These are phyloP conservation scores for Tarsius wallacei DNA, from an alignment of 2,797 vertebrate species.

Conservation along the genomic window DNA sequence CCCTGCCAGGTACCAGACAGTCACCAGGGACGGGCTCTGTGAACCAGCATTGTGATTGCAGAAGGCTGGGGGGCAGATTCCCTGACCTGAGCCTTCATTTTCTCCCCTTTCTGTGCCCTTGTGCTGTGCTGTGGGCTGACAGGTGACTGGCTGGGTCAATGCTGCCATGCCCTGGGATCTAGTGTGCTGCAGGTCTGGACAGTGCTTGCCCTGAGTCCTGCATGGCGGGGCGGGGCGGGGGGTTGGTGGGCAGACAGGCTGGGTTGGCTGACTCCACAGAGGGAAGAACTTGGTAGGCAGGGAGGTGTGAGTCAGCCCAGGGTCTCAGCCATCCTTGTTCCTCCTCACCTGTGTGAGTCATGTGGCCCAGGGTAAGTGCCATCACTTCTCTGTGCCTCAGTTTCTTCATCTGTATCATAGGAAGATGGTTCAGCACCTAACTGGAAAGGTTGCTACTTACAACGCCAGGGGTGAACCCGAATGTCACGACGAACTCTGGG, in stretches of 20 bases:
- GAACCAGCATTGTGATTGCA: not conserved
- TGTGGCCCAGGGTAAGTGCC: not conserved
- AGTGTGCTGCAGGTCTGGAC: no score
- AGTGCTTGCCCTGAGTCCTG: no score
- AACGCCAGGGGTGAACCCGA: no score
- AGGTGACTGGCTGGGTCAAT: fast-evolving
- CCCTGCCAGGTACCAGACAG: not conserved
- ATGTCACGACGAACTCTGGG: not conserved
- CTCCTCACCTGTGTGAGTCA: no score
- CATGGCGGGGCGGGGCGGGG: not conserved
- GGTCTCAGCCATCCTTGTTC: no score
- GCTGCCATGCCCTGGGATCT: not conserved
- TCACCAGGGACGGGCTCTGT: not conserved
- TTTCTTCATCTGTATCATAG: not conserved
- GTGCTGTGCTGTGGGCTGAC: not conserved
- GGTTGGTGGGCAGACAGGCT: not conserved
- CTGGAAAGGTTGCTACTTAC: not conserved
- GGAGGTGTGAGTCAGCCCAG: no score
- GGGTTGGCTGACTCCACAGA: not conserved
- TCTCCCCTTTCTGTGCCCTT: not conserved
- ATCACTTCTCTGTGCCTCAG: not conserved
- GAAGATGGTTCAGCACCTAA: not conserved
- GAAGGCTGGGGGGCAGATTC: not conserved
- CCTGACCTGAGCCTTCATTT: not conserved
- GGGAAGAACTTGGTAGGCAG: not conserved